phyloP scores from a whole-genome alignment of 2,797 vertebrate genomes.

The Natrix natrix region DNA sequence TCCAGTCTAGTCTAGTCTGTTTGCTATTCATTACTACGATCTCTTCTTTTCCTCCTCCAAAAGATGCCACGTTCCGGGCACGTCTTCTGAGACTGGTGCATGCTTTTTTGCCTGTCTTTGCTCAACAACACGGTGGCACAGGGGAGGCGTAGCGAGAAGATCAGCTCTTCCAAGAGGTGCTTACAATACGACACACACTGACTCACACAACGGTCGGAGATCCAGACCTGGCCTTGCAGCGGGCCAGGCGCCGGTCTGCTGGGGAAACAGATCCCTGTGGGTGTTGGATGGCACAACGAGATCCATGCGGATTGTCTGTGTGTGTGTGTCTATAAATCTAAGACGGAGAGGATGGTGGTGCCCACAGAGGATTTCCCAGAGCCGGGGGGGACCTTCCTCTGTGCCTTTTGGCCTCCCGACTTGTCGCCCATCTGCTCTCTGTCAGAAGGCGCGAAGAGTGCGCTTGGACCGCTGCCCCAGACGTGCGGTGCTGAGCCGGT shows the following conservation, averaged over 20 bases:
- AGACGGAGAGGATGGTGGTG: slow-evolving; percentile 54
- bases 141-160: neutral
- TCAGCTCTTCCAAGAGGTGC: neutral
- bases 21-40: too few relatives aligned
- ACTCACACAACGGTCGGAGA: neutral
- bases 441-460: slow-evolving; percentile 71
- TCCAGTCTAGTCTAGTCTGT: too few relatives aligned
- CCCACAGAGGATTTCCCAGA: slow-evolving; percentile 50
- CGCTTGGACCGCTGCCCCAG: slow-evolving; percentile 72
- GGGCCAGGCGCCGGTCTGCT: neutral
- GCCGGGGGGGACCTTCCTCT: slow-evolving; percentile 59
- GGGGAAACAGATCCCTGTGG: neutral
- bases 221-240: neutral
- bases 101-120: neutral
- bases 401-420: slow-evolving; percentile 65
- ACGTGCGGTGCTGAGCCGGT: slow-evolving; percentile 63
- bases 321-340: neutral
- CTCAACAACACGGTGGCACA: neutral
- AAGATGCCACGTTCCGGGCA: neutral
- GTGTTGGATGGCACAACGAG: neutral
- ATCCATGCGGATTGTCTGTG: too few relatives aligned
- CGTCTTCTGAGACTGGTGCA: neutral
- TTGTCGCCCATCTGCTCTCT: slow-evolving; percentile 77
- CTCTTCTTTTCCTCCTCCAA: neutral
- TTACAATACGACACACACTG: neutral